These are phyloP conservation scores for Trichosurus vulpecula DNA, from an alignment of 2,797 vertebrate species.

Conservation along the genomic window DNA sequence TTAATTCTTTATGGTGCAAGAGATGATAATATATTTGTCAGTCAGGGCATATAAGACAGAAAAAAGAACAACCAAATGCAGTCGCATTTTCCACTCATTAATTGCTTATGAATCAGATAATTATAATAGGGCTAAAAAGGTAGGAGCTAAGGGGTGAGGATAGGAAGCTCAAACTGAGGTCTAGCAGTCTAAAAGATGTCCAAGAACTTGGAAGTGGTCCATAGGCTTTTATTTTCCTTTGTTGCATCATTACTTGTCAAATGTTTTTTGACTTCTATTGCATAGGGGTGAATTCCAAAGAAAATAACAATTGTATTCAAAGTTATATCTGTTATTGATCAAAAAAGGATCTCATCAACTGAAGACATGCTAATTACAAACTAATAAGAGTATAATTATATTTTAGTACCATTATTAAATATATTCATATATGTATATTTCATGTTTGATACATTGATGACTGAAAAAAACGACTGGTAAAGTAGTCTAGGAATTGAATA, in stretches of 20 bases:
- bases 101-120: not conserved
- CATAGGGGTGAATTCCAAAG: not conserved
- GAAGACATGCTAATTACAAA: not conserved
- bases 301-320: not conserved
- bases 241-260: not conserved
- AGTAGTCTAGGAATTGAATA: not conserved
- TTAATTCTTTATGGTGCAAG: not conserved
- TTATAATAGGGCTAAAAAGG: not conserved
- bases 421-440: not conserved
- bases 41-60: not conserved
- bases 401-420: not conserved
- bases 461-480: not conserved
- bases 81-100: not conserved
- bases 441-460: not conserved
- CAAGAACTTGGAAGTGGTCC: not conserved
- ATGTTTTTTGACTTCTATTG: not conserved
- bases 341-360: not conserved
- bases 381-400: not conserved
- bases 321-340: not conserved
- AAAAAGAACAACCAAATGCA: not conserved
- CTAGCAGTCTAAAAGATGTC: not conserved
- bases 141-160: not conserved
- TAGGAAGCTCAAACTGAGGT: not conserved
- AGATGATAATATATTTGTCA: not conserved
- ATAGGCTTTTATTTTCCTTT: not conserved